Evolutionary conservation across 2,113 vertebrate genomes (phyloP), one percentile per base, ranked within the genome.

Genomic region (Verasper variegatus): DNA sequence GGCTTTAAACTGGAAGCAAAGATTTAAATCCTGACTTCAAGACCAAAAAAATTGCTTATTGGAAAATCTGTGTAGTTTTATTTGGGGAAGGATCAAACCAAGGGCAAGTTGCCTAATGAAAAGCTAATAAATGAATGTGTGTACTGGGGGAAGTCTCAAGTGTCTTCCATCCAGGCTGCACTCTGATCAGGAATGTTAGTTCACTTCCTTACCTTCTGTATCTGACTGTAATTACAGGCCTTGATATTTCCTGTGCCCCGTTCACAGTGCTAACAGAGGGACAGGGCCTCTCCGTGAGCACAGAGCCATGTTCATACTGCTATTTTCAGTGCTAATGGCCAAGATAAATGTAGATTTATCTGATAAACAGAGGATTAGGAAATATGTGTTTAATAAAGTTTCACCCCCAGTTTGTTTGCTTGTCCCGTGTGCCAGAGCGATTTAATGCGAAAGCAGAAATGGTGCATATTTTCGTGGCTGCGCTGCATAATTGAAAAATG

Each of bases 221-320:
- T 90, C 72, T 82, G 71, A 85, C 74, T 84, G 71, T 86, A 87
- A 92, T 94, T 92, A 92, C 73, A 91, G 80, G 72, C 78, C 70
- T 67, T 37, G 65, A 91, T 86, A 84, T 81, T 92, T 91, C 86
- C 87, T 89, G 82, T 66, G 73, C 24, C 24, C 23, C 51, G 58
- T 86, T 68, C 74, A 66, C 66, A 84, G 79, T 69, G 74, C 70
- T 58, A 89, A 87, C 70, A 73, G 69, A 82, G 76, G 62, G 69
- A 85, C 56, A 74, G 70, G 80, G 40, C 63, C 63, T 27, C 60
- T 86, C 45, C 68, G 40, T 69, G 59, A 37, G 56, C 26, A 40
- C 58, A 42, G 61, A 52, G 15, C 14, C 55, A 47, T 61, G 54
- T 42, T 74, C 54, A n/a, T 47, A 23, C 47, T 72, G 63, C 59